Percentiles rank a stretch among this genome's conserved stretches.
These are phyloP conservation scores for Portevinia maculata DNA, from an alignment of 2,888 invertebrate species.

Conservation along the genomic window DNA sequence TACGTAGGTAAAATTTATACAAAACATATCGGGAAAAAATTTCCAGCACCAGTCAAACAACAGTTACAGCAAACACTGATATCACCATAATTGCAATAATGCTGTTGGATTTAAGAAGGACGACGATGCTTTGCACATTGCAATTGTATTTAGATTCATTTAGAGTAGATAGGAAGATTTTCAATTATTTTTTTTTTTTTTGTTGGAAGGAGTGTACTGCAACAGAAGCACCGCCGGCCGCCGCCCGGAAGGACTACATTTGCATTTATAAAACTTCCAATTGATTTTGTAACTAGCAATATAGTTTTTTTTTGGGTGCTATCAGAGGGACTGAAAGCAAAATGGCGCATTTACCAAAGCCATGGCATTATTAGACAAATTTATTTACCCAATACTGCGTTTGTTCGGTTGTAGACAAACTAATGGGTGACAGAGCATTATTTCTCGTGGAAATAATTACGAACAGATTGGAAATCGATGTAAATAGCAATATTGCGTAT, in stretches of 20 bases:
- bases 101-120: conserved; percentile 5
- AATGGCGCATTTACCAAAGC: too few species aligned
- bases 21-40: conserved; percentile 5
- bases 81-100: conserved; percentile 15
- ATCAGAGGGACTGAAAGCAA: neutral
- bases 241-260: conserved; percentile 15
- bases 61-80: neutral
- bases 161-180: too few species aligned
- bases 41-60: conserved; percentile 13
- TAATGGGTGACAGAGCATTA: neutral
- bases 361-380: conserved; percentile 19
- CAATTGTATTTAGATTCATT: neutral
- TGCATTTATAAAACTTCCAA: conserved; percentile 43
- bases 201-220: neutral
- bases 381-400: conserved; percentile 19
- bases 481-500: neutral
- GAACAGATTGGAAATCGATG: neutral
- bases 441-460: conserved; percentile 8
- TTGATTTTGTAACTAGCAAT: conserved; percentile 45
- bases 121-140: neutral
- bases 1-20: neutral
- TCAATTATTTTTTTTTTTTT: conserved; percentile 12
- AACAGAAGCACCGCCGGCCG: neutral
- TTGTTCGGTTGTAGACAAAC: neutral
- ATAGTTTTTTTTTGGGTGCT: conserved; percentile 16